Evolutionary conservation across 2,113 vertebrate species (phyloP), one percentile per base, ranked within the genome.

Genomic region (Pseudorhombus dupliciocellatus): DNA sequence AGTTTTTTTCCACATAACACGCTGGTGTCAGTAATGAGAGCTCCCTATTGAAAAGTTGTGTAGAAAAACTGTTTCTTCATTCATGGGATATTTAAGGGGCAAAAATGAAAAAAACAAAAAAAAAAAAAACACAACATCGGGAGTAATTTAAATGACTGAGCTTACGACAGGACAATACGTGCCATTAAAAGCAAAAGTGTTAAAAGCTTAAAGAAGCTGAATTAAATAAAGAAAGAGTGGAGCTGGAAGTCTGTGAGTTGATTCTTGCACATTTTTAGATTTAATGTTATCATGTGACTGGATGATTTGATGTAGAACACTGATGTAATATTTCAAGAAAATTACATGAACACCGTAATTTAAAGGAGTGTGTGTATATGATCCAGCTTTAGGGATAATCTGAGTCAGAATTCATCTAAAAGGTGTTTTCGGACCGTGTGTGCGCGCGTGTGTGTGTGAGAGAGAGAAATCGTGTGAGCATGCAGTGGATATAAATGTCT

Each of bases 361-460:
- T 40, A 48, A 54, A 66, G 12, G 4, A 58, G 28, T 37, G 64
- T 4, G 26, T 60, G n/a, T 54, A 16, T 18, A 18, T 30, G 53
- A 75, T 64, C 46, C 58, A 60, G 58, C 61, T 75, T 46, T 59
- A 16, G n/a, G 46, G 50, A 69, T 81, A 79, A 79, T 63, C 50
- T 2, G 48, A 79, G 6, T 26, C 42, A 25, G 63, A 84, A 72
- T 75, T 55, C 1, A 22, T 42, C 25, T 62, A 37, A 77, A 83
- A 60, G 54, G 48, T 68, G 56, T 77, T 44, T 16, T 5, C 46
- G 11, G 15, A 21, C 7, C 4, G 48, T 48, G 46, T 12, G 50
- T 16, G 48, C 2, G 34, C 11, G 34, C 11, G 31, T 2, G 31
- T 8, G n/a, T 21, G n/a, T 21, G 58, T 0, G 40, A 28, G 37